Conservation (phyloP, 2,113 vertebrate species). For the Chloroceryle aenea region DNA sequence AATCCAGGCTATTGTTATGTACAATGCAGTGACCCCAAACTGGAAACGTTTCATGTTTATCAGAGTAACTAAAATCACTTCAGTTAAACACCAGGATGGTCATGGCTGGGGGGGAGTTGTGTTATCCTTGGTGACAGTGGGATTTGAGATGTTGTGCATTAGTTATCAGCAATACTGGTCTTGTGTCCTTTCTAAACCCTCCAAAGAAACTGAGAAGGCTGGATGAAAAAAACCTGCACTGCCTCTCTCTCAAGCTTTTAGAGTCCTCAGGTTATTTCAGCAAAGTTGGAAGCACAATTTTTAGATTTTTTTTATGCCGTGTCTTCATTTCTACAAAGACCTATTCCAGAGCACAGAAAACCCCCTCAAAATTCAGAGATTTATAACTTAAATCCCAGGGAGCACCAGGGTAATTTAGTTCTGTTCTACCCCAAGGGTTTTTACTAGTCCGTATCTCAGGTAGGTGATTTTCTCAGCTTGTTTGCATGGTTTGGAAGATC, state of each 20-base stretch:
- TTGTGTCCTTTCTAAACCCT: background rate
- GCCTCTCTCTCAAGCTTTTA: background rate
- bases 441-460: accelerated
- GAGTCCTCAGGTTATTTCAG: background rate
- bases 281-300: background rate
- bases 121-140: too few species aligned
- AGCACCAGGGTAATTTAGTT: background rate
- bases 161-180: background rate
- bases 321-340: background rate
- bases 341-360: background rate
- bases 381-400: background rate
- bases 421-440: background rate
- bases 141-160: background rate
- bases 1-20: background rate
- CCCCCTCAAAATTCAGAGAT: background rate
- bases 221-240: accelerated
- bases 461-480: background rate
- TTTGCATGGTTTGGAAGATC: background rate
- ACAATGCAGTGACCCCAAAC: accelerated
- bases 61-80: background rate
- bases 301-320: background rate
- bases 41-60: background rate
- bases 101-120: background rate
- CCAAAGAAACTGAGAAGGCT: background rate
- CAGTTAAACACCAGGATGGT: background rate